Percentiles rank a stretch among this genome's conserved stretches.
Conservation (phyloP, 2,888 invertebrate species). For the Harpalus rubripes region DNA sequence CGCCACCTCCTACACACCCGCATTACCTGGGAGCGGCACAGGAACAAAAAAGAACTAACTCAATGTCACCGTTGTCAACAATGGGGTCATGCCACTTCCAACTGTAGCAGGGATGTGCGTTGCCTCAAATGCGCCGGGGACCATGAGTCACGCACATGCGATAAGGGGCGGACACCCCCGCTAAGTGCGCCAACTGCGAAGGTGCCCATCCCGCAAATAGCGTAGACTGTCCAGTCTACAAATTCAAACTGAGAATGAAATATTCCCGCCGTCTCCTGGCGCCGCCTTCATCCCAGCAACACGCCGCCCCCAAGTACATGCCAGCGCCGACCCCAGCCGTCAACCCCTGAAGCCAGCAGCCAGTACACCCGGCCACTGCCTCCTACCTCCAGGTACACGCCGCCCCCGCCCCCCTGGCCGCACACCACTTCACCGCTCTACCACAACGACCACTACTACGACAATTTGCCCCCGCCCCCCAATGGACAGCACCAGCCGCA, state of each 20-base stretch:
- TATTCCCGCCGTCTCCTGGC: neutral
- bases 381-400: neutral
- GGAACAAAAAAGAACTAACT: neutral
- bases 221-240: neutral
- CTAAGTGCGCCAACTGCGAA: constrained; percentile 23
- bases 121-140: constrained; percentile 4
- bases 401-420: neutral
- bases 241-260: neutral
- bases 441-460: neutral
- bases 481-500: neutral
- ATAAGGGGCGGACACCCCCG: neutral
- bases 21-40: neutral
- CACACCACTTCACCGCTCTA: neutral
- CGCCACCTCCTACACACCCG: neutral
- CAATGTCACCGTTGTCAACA: constrained; percentile 9
- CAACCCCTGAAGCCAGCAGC: neutral
- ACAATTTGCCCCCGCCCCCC: neutral
- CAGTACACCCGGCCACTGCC: neutral
- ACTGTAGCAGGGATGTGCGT: neutral
- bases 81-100: constrained; percentile 24
- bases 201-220: constrained; percentile 13
- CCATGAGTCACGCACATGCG: neutral
- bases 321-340: neutral
- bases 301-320: neutral
- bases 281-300: neutral